Base-by-base conservation (phyloP, 2,888 invertebrate genomes). In the Disparrhopalites patrizii region DNA sequence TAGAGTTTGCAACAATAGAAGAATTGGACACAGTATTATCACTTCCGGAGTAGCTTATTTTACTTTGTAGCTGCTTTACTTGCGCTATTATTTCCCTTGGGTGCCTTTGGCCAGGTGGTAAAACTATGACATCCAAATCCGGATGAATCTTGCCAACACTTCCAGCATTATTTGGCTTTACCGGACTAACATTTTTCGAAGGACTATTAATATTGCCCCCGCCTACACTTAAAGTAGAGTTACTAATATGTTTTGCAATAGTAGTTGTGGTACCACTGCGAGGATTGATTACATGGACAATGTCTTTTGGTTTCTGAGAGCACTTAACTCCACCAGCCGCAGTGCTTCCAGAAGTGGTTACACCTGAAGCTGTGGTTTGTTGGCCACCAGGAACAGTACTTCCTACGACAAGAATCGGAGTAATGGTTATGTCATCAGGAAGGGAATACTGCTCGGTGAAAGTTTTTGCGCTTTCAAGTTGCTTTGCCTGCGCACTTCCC, bases 391-490 rank as follows among this genome's bases (percentile, higher is more conserved):
- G 2, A 13, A 4, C 4, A 10, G 23, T 4, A 31, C 20, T 20
- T 20, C 3, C 18, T 4, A 25, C 23, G 3, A 23, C 60, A 40
- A 61, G 55, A 38, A 74, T 74, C 2, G 73, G 73, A 1, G 73
- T 75, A 43, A 75, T 75, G 23, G 75, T 75, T 23, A 75, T 75
- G 62, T 75, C 75, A 47, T 75, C 75, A 10, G 75, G 75, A 25
- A 75, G 71, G 47, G 75, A 75, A 68, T 73, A 75, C 68, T 74
- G 74, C 58, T 75, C 75, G 10, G 75, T 70, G 57, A 73, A 75
- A 30, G 73, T 75, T 61, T 74, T 74, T 52, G 70, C 73, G 68
- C 70, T 74, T 62, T 73, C 74, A 58, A 72, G 61, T 28, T 69
- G 72, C 38, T 67, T 65, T 1, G 66, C 66, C 40, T 70, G 67